Conservation (phyloP, 2,888 invertebrate genomes). For the Xestobium rufovillosum region DNA sequence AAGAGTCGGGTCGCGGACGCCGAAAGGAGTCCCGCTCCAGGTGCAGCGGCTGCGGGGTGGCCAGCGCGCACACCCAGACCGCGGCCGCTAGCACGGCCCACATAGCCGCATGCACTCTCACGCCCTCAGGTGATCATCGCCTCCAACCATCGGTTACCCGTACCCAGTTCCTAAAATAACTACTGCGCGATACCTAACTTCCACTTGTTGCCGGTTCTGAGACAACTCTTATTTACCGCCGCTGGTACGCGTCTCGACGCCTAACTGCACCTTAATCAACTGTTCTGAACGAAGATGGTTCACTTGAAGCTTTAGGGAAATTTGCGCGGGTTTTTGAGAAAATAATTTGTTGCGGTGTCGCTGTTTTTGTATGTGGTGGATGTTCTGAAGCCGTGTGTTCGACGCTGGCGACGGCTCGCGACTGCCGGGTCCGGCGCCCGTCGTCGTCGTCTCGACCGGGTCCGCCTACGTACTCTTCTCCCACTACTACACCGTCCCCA, state of each 20-base stretch:
- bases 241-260: too few species aligned
- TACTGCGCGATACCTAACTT: slow-evolving; percentile 27
- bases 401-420: slow-evolving; percentile 42
- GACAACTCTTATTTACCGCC: slow-evolving; percentile 13
- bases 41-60: slow-evolving; percentile 41
- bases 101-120: slow-evolving; percentile 35
- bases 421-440: slow-evolving; percentile 36
- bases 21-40: slow-evolving; percentile 37
- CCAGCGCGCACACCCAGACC: slow-evolving; percentile 42
- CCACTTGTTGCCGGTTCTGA: slow-evolving; percentile 35
- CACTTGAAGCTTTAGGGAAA: too few species aligned
- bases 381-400: slow-evolving; percentile 24
- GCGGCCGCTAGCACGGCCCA: slow-evolving; percentile 40
- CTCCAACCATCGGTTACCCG: slow-evolving; percentile 31
- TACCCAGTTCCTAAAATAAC: slow-evolving; percentile 21
- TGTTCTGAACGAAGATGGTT: not conserved
- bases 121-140: slow-evolving; percentile 39
- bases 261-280: not conserved
- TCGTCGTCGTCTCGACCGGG: slow-evolving; percentile 34
- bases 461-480: slow-evolving; percentile 33
- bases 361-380: slow-evolving; percentile 21
- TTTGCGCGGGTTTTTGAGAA: too few species aligned
- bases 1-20: slow-evolving; percentile 19
- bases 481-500: slow-evolving; percentile 27
- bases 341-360: slow-evolving; percentile 12